Conservation (phyloP, 2,113 vertebrate genomes). For the Upupa epops region DNA sequence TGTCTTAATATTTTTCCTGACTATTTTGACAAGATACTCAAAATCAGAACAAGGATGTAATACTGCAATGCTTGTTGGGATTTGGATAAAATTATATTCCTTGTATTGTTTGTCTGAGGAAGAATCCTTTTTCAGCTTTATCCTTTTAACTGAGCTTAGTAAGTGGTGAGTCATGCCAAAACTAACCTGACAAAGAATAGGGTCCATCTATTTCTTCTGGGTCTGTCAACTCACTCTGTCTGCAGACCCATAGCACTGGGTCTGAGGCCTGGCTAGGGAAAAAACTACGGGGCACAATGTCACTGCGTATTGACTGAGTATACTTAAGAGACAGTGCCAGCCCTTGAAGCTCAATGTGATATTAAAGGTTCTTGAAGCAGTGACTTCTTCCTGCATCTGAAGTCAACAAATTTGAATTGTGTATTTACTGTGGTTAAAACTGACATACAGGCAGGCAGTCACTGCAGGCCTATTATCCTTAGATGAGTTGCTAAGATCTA, state of each 20-base stretch:
- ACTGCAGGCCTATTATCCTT: neutral
- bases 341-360: neutral
- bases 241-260: neutral
- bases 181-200: neutral
- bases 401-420: neutral
- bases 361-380: neutral
- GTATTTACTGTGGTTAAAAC: neutral
- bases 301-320: neutral
- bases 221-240: neutral
- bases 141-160: neutral
- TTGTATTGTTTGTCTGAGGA: neutral
- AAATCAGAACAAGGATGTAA: neutral
- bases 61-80: neutral
- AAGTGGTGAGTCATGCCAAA: neutral
- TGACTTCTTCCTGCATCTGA: neutral
- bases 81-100: neutral
- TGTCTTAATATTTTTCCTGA: neutral
- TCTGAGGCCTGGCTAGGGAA: neutral
- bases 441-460: neutral
- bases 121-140: neutral
- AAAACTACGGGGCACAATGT: neutral
- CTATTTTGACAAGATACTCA: neutral
- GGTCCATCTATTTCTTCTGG: neutral
- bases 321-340: neutral
- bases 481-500: neutral